Base-by-base conservation (phyloP, 2,113 vertebrate genomes). In the Myxocyprinus asiaticus region DNA sequence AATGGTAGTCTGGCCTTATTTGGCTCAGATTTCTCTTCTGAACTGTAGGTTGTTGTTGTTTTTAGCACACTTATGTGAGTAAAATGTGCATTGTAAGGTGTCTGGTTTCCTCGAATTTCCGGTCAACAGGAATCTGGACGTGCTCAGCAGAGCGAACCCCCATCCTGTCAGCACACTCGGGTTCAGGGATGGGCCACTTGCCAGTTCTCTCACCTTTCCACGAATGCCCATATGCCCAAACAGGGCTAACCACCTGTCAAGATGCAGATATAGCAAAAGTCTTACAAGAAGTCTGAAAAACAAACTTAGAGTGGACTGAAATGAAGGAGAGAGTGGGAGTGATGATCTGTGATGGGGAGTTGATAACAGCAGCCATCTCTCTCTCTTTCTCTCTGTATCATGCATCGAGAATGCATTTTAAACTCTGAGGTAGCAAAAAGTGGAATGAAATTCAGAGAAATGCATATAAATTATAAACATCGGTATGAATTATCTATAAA, bases 201-300 rank as follows among this genome's bases (percentile, higher is more conserved):
- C 90, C 90, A 88, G 86, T 72, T 67, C 85, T 83, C 82, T 42
- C 82, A 33, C 11, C 88, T 82, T 74, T 81, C 79, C 85, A 86
- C 85, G 85, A 81, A 59, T 44, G 86, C 82, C 89, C 90, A 88
- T 91, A 90, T 90, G 91, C 85, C 82, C 86, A 86, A 85, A 89
- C 86, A 87, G 87, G 76, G 88, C 85, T 2, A 83, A 85, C 89
- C 89, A 92, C 92, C 90, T 92, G 91, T 92, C 87, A 85, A 70
- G 71, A 75, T 56, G 78, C 87, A 81, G 79, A 33, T 33, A 33
- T 33, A 33, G 22, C 22, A 33, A 76, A 65, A 45, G 67, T 33
- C 22, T 3, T 33, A 33, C 22, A 1, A 71, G 64, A 55, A 53
- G 33, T 71, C 12, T 12, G 59, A 67, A 12, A 70, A 55, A 75